Percentiles rank a stretch among this genome's conserved stretches.
Conservation (phyloP, 2,113 vertebrate species). For the Menura novaehollandiae region DNA sequence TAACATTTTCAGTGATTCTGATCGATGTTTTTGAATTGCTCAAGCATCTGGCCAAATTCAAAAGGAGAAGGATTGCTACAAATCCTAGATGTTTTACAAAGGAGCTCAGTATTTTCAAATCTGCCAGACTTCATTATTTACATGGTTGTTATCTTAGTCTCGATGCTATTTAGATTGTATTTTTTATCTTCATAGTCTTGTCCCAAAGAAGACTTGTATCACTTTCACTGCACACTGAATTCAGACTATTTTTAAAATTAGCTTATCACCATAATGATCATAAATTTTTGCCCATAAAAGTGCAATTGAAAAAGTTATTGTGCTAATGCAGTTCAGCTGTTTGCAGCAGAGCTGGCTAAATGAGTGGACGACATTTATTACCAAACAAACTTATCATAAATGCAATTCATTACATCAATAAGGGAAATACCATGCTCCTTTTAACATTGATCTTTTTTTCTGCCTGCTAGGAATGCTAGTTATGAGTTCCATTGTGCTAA, state of each 20-base stretch:
- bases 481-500: slow-evolving; percentile 50
- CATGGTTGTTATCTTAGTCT: neutral
- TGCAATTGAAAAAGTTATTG: neutral
- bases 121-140: neutral
- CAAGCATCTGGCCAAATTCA: neutral
- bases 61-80: neutral
- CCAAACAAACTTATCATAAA: neutral
- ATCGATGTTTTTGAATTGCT: neutral
- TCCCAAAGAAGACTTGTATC: neutral
- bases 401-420: neutral
- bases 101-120: neutral
- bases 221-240: neutral
- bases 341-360: neutral
- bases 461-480: slow-evolving; percentile 16
- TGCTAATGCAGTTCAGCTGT: neutral
- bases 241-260: neutral
- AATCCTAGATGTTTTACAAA: neutral
- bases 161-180: neutral
- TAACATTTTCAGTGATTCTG: neutral
- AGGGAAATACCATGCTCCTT: neutral
- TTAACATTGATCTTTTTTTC: neutral
- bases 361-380: neutral
- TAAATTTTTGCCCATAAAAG: neutral
- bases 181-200: neutral
- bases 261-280: neutral